Conservation (phyloP, 2,888 invertebrate species). For the Cremastobaeus sp. region DNA sequence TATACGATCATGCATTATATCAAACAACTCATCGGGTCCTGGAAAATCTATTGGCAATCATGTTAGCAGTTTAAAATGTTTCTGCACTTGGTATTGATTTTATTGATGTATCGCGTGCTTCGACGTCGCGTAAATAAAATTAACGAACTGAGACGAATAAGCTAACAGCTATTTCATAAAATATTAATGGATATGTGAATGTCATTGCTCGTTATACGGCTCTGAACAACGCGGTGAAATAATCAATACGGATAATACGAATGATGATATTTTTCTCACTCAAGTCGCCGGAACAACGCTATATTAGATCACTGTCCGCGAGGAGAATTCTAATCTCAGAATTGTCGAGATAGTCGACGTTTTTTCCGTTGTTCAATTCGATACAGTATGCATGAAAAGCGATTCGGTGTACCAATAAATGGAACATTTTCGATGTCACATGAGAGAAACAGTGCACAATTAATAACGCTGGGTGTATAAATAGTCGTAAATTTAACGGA, state of each 20-base stretch:
- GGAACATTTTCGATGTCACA: constrained; percentile 12
- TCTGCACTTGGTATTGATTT: constrained; percentile 33
- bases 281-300: constrained; percentile 26
- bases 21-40: too few species aligned
- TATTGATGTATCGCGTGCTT: constrained; percentile 30
- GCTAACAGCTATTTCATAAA: constrained; percentile 36
- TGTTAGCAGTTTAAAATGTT: constrained; percentile 46
- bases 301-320: constrained; percentile 14
- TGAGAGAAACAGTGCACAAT: constrained; percentile 1
- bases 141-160: constrained; percentile 40
- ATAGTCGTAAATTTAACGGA: constrained; percentile 52
- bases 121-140: constrained; percentile 35
- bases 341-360: not conserved
- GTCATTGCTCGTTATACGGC: constrained; percentile 4
- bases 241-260: constrained; percentile 12
- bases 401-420: constrained; percentile 41
- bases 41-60: constrained; percentile 22
- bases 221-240: constrained; percentile 7
- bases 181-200: constrained; percentile 29
- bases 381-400: constrained; percentile 9
- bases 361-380: constrained; percentile 8
- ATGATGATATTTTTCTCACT: constrained; percentile 13
- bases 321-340: constrained; percentile 8
- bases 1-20: too few species aligned
- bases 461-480: constrained; percentile 42